These are phyloP conservation scores for Labeo calbasu DNA, from an alignment of 2,797 vertebrate genomes.

Conservation along the genomic window DNA sequence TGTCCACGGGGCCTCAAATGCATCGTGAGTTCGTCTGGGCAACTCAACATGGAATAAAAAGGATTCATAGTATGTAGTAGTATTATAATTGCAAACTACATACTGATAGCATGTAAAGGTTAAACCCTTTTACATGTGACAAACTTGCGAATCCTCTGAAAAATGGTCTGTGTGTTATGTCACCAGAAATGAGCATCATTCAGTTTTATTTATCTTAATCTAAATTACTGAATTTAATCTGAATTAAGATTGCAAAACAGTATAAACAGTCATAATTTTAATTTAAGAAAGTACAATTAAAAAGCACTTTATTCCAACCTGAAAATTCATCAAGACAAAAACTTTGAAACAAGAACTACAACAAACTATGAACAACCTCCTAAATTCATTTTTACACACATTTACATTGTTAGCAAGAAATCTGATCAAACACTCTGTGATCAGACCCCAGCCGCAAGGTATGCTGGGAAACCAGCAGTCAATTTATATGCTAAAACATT, in stretches of 20 bases:
- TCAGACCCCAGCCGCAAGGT: too few relatives aligned
- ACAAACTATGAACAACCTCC: too few relatives aligned
- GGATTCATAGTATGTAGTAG: neutral
- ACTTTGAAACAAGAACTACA: neutral
- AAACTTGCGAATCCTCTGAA: neutral
- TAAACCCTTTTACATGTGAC: neutral
- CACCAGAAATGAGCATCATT: neutral
- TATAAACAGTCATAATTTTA: neutral
- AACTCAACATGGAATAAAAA: neutral
- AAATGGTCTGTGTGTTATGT: neutral
- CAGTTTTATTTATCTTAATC: too few relatives aligned
- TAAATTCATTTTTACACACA: neutral
- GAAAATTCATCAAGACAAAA: neutral
- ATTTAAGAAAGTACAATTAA: neutral
- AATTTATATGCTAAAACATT: too few relatives aligned
- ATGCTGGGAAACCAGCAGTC: too few relatives aligned
- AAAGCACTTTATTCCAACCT: neutral
- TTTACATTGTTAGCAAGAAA: neutral
- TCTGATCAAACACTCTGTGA: neutral
- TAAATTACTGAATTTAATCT: neutral
- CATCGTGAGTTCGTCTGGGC: neutral
- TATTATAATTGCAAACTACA: neutral
- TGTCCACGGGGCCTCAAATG: constrained; percentile 1
- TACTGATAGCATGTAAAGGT: neutral
- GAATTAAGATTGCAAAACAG: neutral